Evolutionary conservation across 2,888 invertebrate genomes (phyloP).

Genomic region (Pristionchus mayeri): DNA sequence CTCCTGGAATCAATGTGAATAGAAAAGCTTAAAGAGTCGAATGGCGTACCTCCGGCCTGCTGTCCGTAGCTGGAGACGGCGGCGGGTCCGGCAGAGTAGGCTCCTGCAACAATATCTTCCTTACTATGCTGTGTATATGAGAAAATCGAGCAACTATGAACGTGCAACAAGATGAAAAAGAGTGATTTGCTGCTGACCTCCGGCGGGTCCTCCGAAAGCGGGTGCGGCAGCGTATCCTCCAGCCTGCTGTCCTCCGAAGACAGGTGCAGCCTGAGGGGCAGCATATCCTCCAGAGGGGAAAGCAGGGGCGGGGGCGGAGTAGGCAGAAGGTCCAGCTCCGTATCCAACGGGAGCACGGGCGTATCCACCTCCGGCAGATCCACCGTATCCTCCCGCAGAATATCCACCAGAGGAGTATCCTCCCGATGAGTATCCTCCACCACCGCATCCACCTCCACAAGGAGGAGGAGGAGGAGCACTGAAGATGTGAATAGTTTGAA

Average conservation of each 20-base stretch:
- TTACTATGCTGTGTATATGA: too few species aligned
- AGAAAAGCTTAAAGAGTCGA: not conserved
- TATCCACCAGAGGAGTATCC: not conserved
- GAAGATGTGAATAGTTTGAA: not conserved
- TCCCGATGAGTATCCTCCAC: not conserved
- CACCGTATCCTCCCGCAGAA: not conserved
- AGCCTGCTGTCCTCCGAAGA: conserved; percentile 25
- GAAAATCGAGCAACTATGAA: not conserved
- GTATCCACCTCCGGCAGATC: not conserved
- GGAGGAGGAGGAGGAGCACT: conserved; percentile 45
- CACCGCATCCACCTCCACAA: conserved; percentile 9
- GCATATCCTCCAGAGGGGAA: conserved; percentile 36
- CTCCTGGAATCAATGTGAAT: too few species aligned
- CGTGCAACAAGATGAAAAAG: not conserved
- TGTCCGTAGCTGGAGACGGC: not conserved
- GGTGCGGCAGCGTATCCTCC: conserved; percentile 44
- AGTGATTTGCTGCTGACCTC: not conserved
- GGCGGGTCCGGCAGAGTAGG: conserved; percentile 34
- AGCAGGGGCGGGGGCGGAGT: conserved; percentile 5
- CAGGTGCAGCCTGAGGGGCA: not conserved
- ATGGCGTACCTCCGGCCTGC: conserved; percentile 29
- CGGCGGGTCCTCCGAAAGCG: conserved; percentile 6
- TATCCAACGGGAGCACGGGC: conserved; percentile 23
- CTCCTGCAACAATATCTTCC: not conserved
- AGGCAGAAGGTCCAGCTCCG: not conserved